Conservation (phyloP, 2,113 vertebrate genomes). For the Cranoglanis bouderius region DNA sequence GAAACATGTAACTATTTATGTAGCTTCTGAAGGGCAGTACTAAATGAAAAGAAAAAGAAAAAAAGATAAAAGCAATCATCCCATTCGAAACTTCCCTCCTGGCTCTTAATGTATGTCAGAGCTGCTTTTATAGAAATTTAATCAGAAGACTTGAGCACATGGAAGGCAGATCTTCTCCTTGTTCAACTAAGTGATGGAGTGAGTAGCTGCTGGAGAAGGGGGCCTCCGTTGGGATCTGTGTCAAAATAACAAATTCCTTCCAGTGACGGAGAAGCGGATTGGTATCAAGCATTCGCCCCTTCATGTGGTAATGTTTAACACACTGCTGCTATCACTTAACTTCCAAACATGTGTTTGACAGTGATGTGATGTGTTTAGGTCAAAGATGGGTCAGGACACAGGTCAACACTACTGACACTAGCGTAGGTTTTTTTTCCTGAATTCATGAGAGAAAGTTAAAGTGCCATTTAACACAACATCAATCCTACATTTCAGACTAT, state of each 20-base stretch:
- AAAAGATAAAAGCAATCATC: too few relatives aligned
- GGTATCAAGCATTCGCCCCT: not conserved
- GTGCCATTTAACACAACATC: not conserved
- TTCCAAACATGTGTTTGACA: not conserved
- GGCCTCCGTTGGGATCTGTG: not conserved
- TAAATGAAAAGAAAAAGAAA: too few relatives aligned
- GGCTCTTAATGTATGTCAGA: too few relatives aligned
- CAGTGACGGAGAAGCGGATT: not conserved
- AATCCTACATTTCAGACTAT: not conserved
- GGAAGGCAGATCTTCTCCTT: not conserved
- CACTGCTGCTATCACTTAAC: conserved; percentile 5
- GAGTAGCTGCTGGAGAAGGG: not conserved
- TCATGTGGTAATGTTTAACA: conserved; percentile 20
- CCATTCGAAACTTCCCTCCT: too few relatives aligned
- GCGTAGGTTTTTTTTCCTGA: not conserved
- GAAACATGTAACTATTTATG: too few relatives aligned
- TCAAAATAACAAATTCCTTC: conserved; percentile 24
- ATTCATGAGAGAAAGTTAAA: not conserved
- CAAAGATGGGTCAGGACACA: conserved; percentile 2
- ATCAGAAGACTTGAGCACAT: not conserved
- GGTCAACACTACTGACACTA: not conserved
- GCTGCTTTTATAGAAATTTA: not conserved
- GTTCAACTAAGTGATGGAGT: not conserved
- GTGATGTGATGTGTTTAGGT: conserved; percentile 14
- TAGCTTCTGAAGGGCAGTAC: too few relatives aligned